These are phyloP conservation scores for Drosophila busckii DNA, from an alignment of 1,140 invertebrate species.

Conservation along the genomic window DNA sequence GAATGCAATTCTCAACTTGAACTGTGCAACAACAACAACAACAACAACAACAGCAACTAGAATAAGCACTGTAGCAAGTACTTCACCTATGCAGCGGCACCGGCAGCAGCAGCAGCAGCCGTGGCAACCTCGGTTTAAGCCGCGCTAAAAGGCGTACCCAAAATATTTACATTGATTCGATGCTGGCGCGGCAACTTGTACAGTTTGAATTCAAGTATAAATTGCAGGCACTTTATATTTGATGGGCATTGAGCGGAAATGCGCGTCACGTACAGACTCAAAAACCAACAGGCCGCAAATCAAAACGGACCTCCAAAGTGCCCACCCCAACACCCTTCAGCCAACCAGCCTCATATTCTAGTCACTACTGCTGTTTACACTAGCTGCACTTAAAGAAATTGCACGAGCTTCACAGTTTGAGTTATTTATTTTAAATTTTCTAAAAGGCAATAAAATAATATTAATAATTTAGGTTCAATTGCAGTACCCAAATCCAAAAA, in stretches of 20 bases:
- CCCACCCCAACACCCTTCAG: not conserved
- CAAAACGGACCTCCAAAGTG: slow-evolving; percentile 40
- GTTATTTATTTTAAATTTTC: no score
- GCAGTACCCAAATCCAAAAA: no score
- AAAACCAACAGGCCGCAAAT: slow-evolving; percentile 66
- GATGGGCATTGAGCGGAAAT: slow-evolving; percentile 64
- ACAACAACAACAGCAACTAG: slow-evolving; percentile 30
- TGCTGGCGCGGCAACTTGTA: slow-evolving; percentile 9
- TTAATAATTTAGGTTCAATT: no score
- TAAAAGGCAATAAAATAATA: no score
- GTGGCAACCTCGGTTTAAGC: slow-evolving; percentile 39
- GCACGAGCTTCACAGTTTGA: no score
- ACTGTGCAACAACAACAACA: slow-evolving; percentile 7
- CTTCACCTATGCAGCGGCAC: slow-evolving; percentile 19
- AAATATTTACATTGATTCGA: slow-evolving; percentile 72
- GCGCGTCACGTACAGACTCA: slow-evolving; percentile 64
- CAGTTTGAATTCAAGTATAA: slow-evolving; percentile 58
- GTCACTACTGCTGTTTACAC: no score
- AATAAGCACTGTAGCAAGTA: no score
- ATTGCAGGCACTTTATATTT: slow-evolving; percentile 71
- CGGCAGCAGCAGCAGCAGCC: slow-evolving; percentile 4
- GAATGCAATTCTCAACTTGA: slow-evolving; percentile 55
- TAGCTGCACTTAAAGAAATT: no score
- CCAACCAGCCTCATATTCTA: slow-evolving; percentile 15
- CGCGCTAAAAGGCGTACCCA: slow-evolving; percentile 29